These are phyloP conservation scores for Onychorhynchus coronatus DNA, from an alignment of 2,113 vertebrate species.

Conservation along the genomic window DNA sequence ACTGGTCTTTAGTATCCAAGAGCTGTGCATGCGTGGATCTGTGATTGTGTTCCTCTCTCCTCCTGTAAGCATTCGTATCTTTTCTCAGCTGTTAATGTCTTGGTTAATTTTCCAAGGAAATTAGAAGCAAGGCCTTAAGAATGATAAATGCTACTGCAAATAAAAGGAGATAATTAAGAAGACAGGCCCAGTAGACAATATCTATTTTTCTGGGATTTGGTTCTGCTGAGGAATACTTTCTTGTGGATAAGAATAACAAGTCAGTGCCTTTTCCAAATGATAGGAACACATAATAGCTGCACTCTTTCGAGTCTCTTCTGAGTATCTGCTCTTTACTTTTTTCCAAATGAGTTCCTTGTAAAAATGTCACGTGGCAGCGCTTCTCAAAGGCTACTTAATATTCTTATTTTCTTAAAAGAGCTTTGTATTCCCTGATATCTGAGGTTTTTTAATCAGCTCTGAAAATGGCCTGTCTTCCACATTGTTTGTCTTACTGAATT, in stretches of 20 bases:
- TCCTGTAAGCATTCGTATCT: background rate
- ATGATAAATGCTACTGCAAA: slow-evolving; percentile 33
- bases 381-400: slow-evolving; percentile 39
- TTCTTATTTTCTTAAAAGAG: slow-evolving; percentile 29
- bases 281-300: slow-evolving; percentile 4
- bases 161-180: slow-evolving; percentile 30
- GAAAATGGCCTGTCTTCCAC: background rate
- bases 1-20: background rate
- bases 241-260: slow-evolving; percentile 23
- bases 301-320: slow-evolving; percentile 2
- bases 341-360: slow-evolving; percentile 38
- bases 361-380: background rate
- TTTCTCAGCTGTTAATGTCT: slow-evolving; percentile 13
- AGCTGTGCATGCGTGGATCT: background rate
- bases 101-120: slow-evolving; percentile 42
- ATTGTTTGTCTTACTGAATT: background rate
- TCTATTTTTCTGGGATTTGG: slow-evolving; percentile 35
- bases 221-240: slow-evolving; percentile 18
- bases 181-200: background rate
- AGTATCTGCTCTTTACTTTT: slow-evolving; percentile 32
- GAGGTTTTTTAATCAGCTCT: slow-evolving; percentile 26
- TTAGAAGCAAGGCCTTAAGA: background rate
- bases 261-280: slow-evolving; percentile 12
- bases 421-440: background rate
- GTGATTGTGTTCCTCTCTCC: background rate